Evolutionary conservation across 2,797 vertebrate species (phyloP), one percentile per base, ranked within the genome.

Genomic region (Lepilemur ruficaudatus): DNA sequence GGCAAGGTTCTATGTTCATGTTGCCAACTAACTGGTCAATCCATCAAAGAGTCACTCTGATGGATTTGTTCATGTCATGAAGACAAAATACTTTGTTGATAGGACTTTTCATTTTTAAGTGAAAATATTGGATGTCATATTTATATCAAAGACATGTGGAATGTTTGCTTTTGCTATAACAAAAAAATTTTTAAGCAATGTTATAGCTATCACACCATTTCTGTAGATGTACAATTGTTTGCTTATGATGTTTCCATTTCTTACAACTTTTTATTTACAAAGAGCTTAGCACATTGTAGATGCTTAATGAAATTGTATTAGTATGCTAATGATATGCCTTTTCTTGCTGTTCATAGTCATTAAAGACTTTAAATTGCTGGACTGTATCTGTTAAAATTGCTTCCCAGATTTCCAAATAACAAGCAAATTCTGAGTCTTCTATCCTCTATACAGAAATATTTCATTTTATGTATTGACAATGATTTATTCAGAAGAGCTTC

Each of bases 21-120:
- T 94, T 95, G 85, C 52, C 93, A 97, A 86, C n/a, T 61, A 93
- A 95, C 28, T 93, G 55, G 72, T 57, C 48, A 84, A 41, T n/a
- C 35, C 75, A 94, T 86, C 94, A 72, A 79, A 25, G 22, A 57
- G 38, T 86, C 14, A 43, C n/a, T 89, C 38, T 65, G 8, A 96
- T 72, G 32, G 30, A 69, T 83, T 80, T 69, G 20, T 91, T 93
- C 20, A 57, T 63, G 69, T 93, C 43, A 50, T 35, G n/a, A 69
- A 85, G 50, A 73, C 17, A 88, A 78, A 87, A 80, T 79, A 73
- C 90, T 69, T 70, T 89, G 28, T 46, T 70, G 7, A 48, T 75
- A 30, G 10, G 35, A 0, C 15, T 63, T 92, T 96, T 85, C 3
- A 87, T 72, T 84, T 63, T 86, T 75, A 87, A 80, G 13, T 92